Evolutionary conservation across 2,797 vertebrate genomes (phyloP).

Genomic region (Paguma larvata): DNA sequence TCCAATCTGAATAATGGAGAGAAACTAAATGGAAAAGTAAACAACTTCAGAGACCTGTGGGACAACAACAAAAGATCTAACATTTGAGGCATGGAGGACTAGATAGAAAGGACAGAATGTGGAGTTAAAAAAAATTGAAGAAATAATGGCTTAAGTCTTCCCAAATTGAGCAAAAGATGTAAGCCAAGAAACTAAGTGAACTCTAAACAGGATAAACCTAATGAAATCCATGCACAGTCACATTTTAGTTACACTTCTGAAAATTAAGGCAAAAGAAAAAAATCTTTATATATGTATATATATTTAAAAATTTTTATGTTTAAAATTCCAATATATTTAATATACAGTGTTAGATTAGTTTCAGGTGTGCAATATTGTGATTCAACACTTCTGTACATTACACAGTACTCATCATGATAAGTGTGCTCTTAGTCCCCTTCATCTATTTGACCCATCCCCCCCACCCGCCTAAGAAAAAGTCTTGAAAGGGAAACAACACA

Average conservation of each 20-base stretch:
- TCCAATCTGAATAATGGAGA: not conserved
- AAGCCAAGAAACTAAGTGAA: not conserved
- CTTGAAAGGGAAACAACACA: not conserved
- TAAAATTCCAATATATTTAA: not conserved
- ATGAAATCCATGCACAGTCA: not conserved
- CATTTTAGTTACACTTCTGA: not conserved
- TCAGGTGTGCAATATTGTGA: not conserved
- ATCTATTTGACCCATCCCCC: not conserved
- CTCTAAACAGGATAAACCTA: not conserved
- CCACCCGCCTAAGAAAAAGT: not conserved
- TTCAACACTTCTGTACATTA: not conserved
- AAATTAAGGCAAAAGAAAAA: not conserved
- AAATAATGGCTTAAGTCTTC: not conserved
- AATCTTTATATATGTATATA: not conserved
- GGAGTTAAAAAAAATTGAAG: not conserved
- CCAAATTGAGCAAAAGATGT: not conserved
- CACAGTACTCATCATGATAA: not conserved
- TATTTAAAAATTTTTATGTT: not conserved
- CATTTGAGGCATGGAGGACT: not conserved
- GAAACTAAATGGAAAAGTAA: not conserved
- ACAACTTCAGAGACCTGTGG: not conserved
- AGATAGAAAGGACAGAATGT: not conserved
- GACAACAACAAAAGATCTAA: not conserved
- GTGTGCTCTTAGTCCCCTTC: not conserved
- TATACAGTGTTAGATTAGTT: not conserved